These are phyloP conservation scores for Nestor notabilis DNA, from an alignment of 2,113 vertebrate species.

Conservation along the genomic window DNA sequence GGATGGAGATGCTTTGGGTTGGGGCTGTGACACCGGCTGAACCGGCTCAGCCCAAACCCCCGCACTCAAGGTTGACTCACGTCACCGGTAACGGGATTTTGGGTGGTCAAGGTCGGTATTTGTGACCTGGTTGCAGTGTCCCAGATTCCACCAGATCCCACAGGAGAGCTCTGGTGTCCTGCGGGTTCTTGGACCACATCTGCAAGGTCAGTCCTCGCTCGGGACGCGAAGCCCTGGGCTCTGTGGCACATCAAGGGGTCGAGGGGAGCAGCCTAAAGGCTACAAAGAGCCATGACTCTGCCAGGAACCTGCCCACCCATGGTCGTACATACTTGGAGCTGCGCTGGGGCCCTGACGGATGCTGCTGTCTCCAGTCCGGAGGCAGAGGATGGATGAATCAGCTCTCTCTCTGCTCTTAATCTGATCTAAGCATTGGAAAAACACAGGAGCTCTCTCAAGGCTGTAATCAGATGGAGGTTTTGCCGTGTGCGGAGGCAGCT, in stretches of 20 bases:
- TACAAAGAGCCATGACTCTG: rapidly evolving
- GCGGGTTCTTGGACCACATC: rapidly evolving
- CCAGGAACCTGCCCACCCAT: not conserved
- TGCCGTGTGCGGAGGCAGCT: not conserved
- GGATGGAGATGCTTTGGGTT: not conserved
- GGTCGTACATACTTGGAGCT: not conserved
- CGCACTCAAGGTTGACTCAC: rapidly evolving
- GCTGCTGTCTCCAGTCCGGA: not conserved
- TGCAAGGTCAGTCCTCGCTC: rapidly evolving
- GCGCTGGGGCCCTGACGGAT: not conserved
- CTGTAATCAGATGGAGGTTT: not conserved
- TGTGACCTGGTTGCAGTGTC: not conserved
- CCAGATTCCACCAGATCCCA: not conserved
- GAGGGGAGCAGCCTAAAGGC: not conserved
- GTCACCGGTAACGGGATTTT: not conserved
- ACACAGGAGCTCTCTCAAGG: not conserved
- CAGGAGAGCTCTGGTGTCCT: not conserved
- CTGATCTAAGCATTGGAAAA: not conserved
- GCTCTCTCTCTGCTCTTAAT: not conserved
- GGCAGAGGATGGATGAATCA: not conserved
- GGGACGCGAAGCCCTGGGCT: rapidly evolving
- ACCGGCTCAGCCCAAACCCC: not conserved
- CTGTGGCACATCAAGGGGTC: rapidly evolving
- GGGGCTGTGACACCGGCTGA: not conserved
- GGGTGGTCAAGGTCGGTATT: too few species aligned